Base-by-base conservation (phyloP, 1,140 invertebrate species). In the Psix sp. region DNA sequence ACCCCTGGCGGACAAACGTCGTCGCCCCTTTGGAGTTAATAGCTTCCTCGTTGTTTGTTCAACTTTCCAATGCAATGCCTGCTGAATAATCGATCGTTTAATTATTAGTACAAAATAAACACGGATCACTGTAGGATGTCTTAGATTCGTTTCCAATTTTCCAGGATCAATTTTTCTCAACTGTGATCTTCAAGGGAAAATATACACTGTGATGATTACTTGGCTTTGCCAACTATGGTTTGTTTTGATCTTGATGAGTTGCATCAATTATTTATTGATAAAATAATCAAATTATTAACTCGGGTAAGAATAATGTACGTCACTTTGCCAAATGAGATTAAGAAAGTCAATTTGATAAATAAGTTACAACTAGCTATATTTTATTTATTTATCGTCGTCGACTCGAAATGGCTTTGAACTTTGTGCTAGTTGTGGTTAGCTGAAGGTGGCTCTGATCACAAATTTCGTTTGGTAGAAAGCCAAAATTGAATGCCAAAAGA, bases 401-500 rank as follows among this genome's bases (percentile, higher is more conserved):
- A n/a, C n/a, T n/a, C n/a, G n/a, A n/a, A 26, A 29, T 15, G 24
- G 26, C 52, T 68, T 65, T 74, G 72, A 70, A 56, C 65, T 56
- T 21, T 38, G 54, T 49, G 10, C 42, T 49, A 40, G 46, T 10
- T 74, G 74, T 60, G 75, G 75, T 74, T 56, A 45, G 11, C 35
- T 26, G 18, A 38, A 51, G 52, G 60, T 67, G 62, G 67, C 26
- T 29, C 45, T 39, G 70, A 70, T 70, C 70, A 49, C 70, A 74
- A 77, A 74, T 73, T 75, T 74, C 21, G 54, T 56, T 40, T 26
- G 40, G 46, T 56, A 51, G 67, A 52, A 42, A 57, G 65, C 54
- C 39, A 70, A 77, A 74, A 77, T 77, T 77, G 74, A 77, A 73
- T 73, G 74, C 63, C 63, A 66, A 65, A 45, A 39, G 65, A 74